Evolutionary conservation across 2,888 invertebrate genomes (phyloP), one percentile per base, ranked within the genome.

Genomic region (Drosophila borborema): DNA sequence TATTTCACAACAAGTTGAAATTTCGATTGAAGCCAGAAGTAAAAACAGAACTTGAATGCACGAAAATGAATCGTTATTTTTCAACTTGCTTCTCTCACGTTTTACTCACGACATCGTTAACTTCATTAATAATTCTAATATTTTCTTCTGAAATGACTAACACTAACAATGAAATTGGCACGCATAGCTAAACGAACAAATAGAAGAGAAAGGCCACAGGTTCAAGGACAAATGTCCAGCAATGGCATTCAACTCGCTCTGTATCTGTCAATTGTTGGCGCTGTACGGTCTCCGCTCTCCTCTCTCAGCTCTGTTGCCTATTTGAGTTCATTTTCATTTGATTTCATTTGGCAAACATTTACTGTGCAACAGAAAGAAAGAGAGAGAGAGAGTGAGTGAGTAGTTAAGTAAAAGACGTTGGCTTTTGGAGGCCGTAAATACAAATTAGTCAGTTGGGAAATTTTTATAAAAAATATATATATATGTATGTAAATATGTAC

Each of bases 201-300:
- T 7, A 14, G 10, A 28, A 51, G 60, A 40, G 43, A 74, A 77
- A 75, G 59, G 68, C 78, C 54, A 46, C 72, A 67, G 70, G 81
- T 82, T 82, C 81, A 82, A 82, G 81, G 81, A 80, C 81, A 80
- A 76, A 64, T 58, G 58, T 74, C 69, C 66, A 61, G 53, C 59
- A 65, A 62, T 80, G 81, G 63, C 82, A 80, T 80, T 81, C 70
- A 81, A 82, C 81, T 66, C 49, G 48, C 51, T 64, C 56, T 63
- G 58, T 65, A 23, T 61, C 65, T 45, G 23, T 55, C 58, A 49
- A 23, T 40, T 48, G 48, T 12, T 54, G 18, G 14, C 28, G 31
- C 55, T 66, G 53, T 38, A 1, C 60, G 41, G n/a, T 43, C 40
- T 34, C 2, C 51, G 61, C 61, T 40, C 3, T 54, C 36, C 18